Evolutionary conservation across 2,113 vertebrate species (phyloP).

Genomic region (Tetrax tetrax): DNA sequence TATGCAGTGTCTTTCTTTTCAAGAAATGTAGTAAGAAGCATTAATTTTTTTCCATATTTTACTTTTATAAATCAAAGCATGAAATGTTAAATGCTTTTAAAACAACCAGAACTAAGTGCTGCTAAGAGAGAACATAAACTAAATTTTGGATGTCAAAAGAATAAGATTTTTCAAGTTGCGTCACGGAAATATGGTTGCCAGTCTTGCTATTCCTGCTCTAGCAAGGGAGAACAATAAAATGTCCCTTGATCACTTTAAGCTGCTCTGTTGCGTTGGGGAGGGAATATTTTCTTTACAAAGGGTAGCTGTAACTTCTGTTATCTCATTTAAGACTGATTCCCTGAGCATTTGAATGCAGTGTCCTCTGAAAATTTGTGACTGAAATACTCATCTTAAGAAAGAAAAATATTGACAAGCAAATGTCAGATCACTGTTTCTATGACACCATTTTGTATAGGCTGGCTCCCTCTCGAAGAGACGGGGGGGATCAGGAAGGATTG

Average conservation of each 20-base stretch:
- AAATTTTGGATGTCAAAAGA: background rate
- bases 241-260: background rate
- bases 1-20: background rate
- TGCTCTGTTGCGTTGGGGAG: accelerated
- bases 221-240: background rate
- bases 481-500: background rate
- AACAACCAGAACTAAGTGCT: background rate
- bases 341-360: background rate
- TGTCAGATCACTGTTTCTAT: background rate
- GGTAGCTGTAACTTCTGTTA: background rate
- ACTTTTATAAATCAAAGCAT: background rate
- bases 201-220: background rate
- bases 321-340: background rate
- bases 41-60: background rate
- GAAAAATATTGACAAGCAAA: background rate
- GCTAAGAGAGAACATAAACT: background rate
- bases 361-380: background rate
- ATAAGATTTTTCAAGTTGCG: background rate
- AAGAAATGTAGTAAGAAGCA: background rate
- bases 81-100: background rate
- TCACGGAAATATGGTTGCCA: background rate
- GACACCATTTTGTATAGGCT: background rate
- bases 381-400: background rate
- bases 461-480: background rate
- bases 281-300: background rate